A percentile compares a stretch with the other conserved stretches of the same genome.
Evolutionary conservation across 2,113 vertebrate genomes (phyloP).

Genomic region (Polyodon spathula): DNA sequence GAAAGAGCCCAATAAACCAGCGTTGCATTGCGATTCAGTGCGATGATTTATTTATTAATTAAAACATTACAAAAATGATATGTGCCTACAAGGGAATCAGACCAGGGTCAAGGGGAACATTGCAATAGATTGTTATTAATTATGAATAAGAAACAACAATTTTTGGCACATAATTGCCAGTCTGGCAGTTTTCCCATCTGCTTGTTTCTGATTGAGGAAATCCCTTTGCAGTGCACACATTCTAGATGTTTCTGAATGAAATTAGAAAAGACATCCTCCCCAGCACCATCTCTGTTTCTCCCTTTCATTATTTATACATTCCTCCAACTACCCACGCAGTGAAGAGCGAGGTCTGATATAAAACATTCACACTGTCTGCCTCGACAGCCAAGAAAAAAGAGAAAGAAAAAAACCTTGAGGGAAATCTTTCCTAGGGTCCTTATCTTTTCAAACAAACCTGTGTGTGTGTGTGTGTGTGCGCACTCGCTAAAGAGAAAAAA

Average conservation of each 20-base stretch:
- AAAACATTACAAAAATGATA: no score
- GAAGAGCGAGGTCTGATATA: conserved; percentile 27
- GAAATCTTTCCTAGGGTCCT: not conserved
- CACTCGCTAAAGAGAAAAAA: no score
- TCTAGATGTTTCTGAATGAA: conserved; percentile 5
- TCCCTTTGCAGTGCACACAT: not conserved
- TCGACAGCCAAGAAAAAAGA: not conserved
- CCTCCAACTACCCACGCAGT: conserved; percentile 5
- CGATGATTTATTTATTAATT: no score
- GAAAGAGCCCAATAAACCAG: no score
- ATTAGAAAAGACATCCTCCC: not conserved
- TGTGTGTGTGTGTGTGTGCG: no score
- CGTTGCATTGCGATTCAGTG: no score
- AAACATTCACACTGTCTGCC: conserved; percentile 44
- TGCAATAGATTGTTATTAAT: no score
- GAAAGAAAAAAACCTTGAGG: not conserved
- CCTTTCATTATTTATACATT: conserved; percentile 6
- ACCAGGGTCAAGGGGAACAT: no score
- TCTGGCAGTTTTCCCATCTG: conserved; percentile 8
- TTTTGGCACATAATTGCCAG: no score
- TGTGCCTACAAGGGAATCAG: no score
- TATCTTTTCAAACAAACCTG: no score
- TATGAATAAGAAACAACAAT: no score
- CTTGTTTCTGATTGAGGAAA: not conserved
- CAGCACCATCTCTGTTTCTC: not conserved